Conservation (phyloP, 2,888 invertebrate genomes). For the Nebria salina region DNA sequence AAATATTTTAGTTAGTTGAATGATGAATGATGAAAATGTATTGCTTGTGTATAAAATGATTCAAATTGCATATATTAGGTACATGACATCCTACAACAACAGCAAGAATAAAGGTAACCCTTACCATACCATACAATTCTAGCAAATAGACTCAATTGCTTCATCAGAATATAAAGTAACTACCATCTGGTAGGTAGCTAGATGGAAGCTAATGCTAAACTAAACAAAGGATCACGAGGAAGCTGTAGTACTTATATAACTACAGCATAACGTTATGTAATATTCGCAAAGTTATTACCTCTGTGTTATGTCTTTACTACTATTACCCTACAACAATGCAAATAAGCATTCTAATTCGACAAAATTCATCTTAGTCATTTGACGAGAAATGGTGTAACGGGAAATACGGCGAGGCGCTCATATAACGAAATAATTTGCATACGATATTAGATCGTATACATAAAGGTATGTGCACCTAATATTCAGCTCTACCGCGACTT, state of each 20-base stretch:
- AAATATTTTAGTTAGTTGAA: too few species aligned
- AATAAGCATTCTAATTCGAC: slow-evolving; percentile 27
- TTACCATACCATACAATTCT: neutral
- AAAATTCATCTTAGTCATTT: slow-evolving; percentile 22
- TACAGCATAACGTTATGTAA: slow-evolving; percentile 1
- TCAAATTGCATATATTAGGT: neutral
- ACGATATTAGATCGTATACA: slow-evolving; percentile 11
- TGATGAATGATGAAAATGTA: too few species aligned
- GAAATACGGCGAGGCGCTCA: neutral
- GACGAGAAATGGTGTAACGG: neutral
- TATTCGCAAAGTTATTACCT: slow-evolving; percentile 1
- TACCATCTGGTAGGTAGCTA: neutral
- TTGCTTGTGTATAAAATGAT: neutral
- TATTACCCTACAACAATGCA: slow-evolving; percentile 27
- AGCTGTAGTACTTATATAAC: neutral
- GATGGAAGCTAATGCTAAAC: neutral
- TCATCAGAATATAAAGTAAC: neutral
- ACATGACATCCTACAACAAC: neutral
- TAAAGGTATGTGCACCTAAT: neutral
- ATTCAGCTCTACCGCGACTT: neutral
- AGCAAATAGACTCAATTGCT: neutral
- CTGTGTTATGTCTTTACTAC: neutral
- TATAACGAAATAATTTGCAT: slow-evolving; percentile 22
- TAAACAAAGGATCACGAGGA: neutral
- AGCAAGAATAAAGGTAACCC: neutral